Conservation (phyloP, 2,888 invertebrate genomes). For the Sclerodermus sp. region DNA sequence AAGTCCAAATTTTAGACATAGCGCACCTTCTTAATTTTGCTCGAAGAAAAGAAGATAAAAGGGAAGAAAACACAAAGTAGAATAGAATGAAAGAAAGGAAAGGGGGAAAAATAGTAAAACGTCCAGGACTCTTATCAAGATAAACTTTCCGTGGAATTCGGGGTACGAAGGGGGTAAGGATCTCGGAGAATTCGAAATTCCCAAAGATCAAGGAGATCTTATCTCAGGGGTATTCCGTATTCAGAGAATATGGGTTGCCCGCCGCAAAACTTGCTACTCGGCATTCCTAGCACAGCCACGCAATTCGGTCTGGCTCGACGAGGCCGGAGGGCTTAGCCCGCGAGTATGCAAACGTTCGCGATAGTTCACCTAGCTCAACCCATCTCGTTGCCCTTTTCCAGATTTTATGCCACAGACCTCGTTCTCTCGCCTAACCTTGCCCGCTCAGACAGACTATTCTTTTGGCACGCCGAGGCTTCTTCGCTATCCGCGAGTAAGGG, state of each 20-base stretch:
- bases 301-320: slow-evolving; percentile 30
- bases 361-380: too few relatives aligned
- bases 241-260: slow-evolving; percentile 36
- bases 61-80: too few relatives aligned
- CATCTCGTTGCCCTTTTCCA: too few relatives aligned
- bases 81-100: too few relatives aligned
- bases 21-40: too few relatives aligned
- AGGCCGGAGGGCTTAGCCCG: slow-evolving; percentile 28
- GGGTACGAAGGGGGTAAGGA: neutral
- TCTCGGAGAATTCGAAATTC: slow-evolving; percentile 34
- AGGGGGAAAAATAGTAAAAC: neutral
- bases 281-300: slow-evolving; percentile 43
- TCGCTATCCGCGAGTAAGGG: too few relatives aligned
- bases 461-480: too few relatives aligned
- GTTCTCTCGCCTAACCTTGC: too few relatives aligned
- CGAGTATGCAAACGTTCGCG: slow-evolving; percentile 31
- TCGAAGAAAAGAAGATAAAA: too few relatives aligned
- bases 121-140: slow-evolving; percentile 26
- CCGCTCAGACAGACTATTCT: too few relatives aligned
- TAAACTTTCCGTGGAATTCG: slow-evolving; percentile 30
- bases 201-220: slow-evolving; percentile 39
- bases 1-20: too few relatives aligned
- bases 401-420: too few relatives aligned
- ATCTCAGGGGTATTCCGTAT: slow-evolving; percentile 39
- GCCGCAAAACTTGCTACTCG: slow-evolving; percentile 40